These are phyloP conservation scores for Cotesia chilonis DNA, from an alignment of 1,140 invertebrate genomes.

Conservation along the genomic window DNA sequence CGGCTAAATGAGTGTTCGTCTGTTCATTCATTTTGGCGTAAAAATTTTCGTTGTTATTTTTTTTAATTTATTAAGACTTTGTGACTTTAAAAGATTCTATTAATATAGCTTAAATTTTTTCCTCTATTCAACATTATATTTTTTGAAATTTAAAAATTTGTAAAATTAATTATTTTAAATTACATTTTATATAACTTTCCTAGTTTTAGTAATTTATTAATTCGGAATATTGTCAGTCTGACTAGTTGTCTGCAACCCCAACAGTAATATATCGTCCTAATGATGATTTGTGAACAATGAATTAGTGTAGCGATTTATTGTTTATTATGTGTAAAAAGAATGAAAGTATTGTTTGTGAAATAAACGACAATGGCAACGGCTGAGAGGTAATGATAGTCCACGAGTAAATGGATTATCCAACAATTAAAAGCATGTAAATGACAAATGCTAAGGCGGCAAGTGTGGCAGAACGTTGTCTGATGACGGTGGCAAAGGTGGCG, in stretches of 20 bases:
- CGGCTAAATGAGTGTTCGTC: too few relatives aligned
- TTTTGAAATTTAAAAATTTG: too few relatives aligned
- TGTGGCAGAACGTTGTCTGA: slow-evolving; percentile 60
- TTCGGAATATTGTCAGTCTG: background rate
- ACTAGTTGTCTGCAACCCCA: too few relatives aligned
- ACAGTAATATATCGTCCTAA: background rate
- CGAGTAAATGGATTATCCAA: slow-evolving; percentile 27
- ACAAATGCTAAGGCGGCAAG: slow-evolving; percentile 61
- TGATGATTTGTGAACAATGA: background rate
- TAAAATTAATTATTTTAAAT: too few relatives aligned
- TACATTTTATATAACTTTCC: too few relatives aligned
- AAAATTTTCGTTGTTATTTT: too few relatives aligned
- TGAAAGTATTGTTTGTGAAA: slow-evolving; percentile 17
- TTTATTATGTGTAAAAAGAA: slow-evolving; percentile 16
- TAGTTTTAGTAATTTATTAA: background rate
- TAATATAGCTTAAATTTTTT: too few relatives aligned
- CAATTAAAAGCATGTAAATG: slow-evolving; percentile 35
- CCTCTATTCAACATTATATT: too few relatives aligned
- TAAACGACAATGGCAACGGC: slow-evolving; percentile 19
- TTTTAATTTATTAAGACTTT: too few relatives aligned
- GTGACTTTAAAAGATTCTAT: too few relatives aligned
- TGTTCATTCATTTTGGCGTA: too few relatives aligned
- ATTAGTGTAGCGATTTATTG: background rate
- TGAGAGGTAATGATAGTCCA: slow-evolving; percentile 33
- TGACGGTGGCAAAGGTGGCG: slow-evolving; percentile 44